phyloP scores from a whole-genome alignment of 2,888 invertebrate species.

The Muschampia plurimacula region DNA sequence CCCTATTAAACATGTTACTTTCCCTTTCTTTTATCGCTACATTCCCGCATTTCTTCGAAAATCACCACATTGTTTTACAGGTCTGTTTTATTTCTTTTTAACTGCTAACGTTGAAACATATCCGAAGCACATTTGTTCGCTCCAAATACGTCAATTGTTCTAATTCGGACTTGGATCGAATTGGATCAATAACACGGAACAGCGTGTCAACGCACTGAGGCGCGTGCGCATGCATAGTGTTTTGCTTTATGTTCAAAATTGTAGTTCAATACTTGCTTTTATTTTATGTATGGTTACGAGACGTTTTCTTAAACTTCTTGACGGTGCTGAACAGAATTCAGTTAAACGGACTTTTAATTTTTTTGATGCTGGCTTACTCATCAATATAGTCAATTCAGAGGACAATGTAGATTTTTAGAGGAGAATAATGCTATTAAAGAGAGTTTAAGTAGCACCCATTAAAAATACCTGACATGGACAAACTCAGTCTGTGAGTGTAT shows the following conservation, averaged over 20 bases:
- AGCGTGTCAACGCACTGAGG: constrained; percentile 68
- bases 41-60: constrained; percentile 1
- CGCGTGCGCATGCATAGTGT: constrained; percentile 9
- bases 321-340: no score
- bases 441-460: no score
- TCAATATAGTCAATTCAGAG: no score
- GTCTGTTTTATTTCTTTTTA: constrained; percentile 4
- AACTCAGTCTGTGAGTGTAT: no score
- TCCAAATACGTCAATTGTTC: constrained; percentile 56
- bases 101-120: neutral
- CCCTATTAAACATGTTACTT: neutral
- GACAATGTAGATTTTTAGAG: no score
- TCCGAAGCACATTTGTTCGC: constrained; percentile 17
- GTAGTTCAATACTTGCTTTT: neutral
- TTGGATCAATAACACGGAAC: constrained; percentile 77
- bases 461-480: no score
- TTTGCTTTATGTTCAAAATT: neutral
- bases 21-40: neutral
- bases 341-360: no score
- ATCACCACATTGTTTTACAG: neutral
- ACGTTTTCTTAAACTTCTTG: no score
- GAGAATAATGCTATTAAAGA: no score
- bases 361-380: no score
- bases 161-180: constrained; percentile 57
- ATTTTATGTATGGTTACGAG: neutral